These are phyloP conservation scores for Protobothrops flavoviridis DNA, from an alignment of 2,113 vertebrate species.

Conservation along the genomic window DNA sequence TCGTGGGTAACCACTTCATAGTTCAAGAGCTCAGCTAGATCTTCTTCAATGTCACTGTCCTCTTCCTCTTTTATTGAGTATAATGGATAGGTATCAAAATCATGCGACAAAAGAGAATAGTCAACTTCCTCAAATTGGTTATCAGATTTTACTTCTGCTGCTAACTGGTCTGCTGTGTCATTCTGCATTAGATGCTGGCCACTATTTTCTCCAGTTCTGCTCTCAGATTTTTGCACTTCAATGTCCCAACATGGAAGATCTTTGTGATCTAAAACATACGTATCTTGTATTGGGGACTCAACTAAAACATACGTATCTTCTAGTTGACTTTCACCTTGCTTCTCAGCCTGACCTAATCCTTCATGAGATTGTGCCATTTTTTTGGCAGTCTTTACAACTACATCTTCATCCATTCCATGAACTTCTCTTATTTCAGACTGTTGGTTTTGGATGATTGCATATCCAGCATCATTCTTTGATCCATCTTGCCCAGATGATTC, in stretches of 20 bases:
- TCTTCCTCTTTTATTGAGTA: slow-evolving; percentile 38
- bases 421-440: background rate
- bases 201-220: background rate
- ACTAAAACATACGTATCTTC: background rate
- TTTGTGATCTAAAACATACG: background rate
- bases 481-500: slow-evolving; percentile 37
- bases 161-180: background rate
- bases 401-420: slow-evolving; percentile 23
- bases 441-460: slow-evolving; percentile 45
- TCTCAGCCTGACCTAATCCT: background rate
- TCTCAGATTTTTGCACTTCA: background rate
- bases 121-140: slow-evolving; percentile 17
- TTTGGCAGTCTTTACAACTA: slow-evolving; percentile 48
- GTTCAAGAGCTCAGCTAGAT: slow-evolving; percentile 72
- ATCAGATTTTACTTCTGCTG: slow-evolving; percentile 1
- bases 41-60: slow-evolving; percentile 58
- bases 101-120: slow-evolving; percentile 44
- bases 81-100: slow-evolving; percentile 67
- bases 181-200: background rate
- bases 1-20: slow-evolving; percentile 80
- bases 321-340: slow-evolving; percentile 25
- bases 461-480: background rate
- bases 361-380: slow-evolving; percentile 36
- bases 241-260: background rate
- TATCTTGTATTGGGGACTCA: background rate